Percentiles rank a stretch among this genome's conserved stretches.
Evolutionary conservation across 2,888 invertebrate genomes (phyloP).

Genomic region (Agrilus mali): DNA sequence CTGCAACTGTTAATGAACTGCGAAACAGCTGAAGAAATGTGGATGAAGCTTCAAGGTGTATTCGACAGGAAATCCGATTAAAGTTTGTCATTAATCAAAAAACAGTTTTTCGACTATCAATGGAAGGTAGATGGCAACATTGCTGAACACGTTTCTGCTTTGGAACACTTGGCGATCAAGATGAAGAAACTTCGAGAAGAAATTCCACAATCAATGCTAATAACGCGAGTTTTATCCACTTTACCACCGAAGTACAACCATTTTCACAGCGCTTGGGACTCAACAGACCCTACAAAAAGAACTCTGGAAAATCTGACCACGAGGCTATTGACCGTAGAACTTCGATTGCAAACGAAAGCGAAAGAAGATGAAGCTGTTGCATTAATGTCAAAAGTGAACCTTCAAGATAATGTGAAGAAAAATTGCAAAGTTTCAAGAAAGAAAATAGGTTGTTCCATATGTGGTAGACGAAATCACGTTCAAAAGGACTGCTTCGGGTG

Average conservation of each 20-base stretch:
- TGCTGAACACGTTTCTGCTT: conserved; percentile 9
- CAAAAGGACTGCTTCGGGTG: not conserved
- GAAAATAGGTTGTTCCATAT: conserved; percentile 6
- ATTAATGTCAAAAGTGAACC: not conserved
- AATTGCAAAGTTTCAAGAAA: not conserved
- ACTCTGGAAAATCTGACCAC: conserved; percentile 6
- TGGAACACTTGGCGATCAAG: conserved; percentile 12
- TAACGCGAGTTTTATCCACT: not conserved
- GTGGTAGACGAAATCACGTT: conserved; percentile 8
- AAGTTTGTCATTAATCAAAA: conserved; percentile 12
- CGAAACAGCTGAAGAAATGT: conserved; percentile 13
- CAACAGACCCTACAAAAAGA: not conserved
- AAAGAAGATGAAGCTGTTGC: not conserved
- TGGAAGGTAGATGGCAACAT: conserved; percentile 8
- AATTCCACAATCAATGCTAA: conserved; percentile 12
- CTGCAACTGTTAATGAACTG: conserved; percentile 10
- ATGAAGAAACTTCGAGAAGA: conserved; percentile 12
- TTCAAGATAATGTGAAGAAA: not conserved
- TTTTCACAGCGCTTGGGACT: too few species aligned
- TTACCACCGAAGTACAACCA: too few species aligned
- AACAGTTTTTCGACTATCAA: conserved; percentile 16
- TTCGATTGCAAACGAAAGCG: not conserved
- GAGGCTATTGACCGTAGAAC: conserved; percentile 4
- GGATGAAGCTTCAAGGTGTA: conserved; percentile 13
- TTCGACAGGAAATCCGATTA: conserved; percentile 14